A percentile compares a stretch with the other conserved stretches of the same genome.
phyloP scores from a whole-genome alignment of 2,888 invertebrate genomes.

The Trichogramma dendrolimi region DNA sequence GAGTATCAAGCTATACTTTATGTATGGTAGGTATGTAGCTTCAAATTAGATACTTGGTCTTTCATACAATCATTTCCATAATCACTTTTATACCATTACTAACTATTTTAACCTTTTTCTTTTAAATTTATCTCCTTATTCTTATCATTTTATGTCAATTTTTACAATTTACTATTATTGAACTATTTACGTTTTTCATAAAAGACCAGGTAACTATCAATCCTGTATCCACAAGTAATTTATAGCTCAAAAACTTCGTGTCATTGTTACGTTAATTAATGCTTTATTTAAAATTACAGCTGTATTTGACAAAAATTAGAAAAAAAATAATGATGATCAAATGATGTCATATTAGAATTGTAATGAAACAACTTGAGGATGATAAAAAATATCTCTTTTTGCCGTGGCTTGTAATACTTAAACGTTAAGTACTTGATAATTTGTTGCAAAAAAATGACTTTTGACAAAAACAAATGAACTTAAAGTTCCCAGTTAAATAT shows the following conservation, averaged over 20 bases:
- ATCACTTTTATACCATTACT: no score
- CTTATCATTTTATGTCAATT: background rate
- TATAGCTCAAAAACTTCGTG: conserved; percentile 44
- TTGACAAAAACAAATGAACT: conserved; percentile 14
- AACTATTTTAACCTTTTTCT: background rate
- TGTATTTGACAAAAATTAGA: conserved; percentile 45
- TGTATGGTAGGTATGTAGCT: conserved; percentile 51
- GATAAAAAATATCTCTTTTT: conserved; percentile 43
- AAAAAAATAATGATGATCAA: conserved; percentile 22
- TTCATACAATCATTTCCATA: conserved; percentile 13
- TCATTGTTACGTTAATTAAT: conserved; percentile 47
- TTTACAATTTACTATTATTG: conserved; percentile 10
- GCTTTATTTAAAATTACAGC: conserved; percentile 52
- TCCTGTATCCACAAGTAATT: conserved; percentile 41
- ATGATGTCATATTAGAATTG: conserved; percentile 47
- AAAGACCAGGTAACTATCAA: conserved; percentile 47
- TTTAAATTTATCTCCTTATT: background rate
- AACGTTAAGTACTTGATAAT: conserved; percentile 49
- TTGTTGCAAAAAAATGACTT: conserved; percentile 42
- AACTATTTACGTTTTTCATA: conserved; percentile 2
- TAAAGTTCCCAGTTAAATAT: conserved; percentile 31
- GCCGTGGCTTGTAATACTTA: conserved; percentile 44
- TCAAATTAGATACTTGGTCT: conserved; percentile 50
- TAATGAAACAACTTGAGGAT: conserved; percentile 47
- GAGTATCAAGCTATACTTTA: conserved; percentile 35